Evolutionary conservation across 2,113 vertebrate species (phyloP), one percentile per base, ranked within the genome.

Genomic region (Rattus rattus): DNA sequence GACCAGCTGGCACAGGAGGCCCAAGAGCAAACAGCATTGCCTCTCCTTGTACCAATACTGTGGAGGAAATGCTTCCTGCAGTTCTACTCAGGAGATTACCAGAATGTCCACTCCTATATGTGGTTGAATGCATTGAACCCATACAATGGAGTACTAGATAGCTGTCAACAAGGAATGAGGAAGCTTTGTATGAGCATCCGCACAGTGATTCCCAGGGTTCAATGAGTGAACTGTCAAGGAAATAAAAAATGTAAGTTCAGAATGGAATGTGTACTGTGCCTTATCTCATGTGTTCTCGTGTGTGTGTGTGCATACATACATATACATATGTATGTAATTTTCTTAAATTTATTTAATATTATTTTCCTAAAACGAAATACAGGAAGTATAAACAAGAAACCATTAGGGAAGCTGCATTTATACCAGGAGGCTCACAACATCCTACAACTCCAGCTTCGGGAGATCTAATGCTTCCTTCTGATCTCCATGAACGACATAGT

Each of bases 181-280:
- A n/a, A 0, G 30, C 2, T 19, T 47, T 26, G 22, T 14, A 0
- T 0, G 24, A 30, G 12, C 7, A 5, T 61, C n/a, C 3, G 16
- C 2, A 33, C 19, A 26, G 10, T 1, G 7, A 19, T 28, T 10
- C 5, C 47, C 16, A 22, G 61, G 47, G 39, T 19, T 54, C 28
- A 7, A 12, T 2, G 0, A 39, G 16, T 6, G 47, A 49, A 39
- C n/a, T 1, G 0, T 2, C 7, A 65, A 52, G 36, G 7, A 5
- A 20, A 22, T 28, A 54, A 43, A 9, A 7, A 7, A 39, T 0
- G 0, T 2, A 19, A 47, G 43, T 36, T 52, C 30, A 49, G 30
- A 19, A 52, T 69, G 24, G 28, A 26, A 49, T 7, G 33, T 33
- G 2, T 2, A 26, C 9, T 0, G 1, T 59, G 0, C 6, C n/a